Conservation (phyloP, 2,888 invertebrate genomes). For the Didymodactylos carnosus region DNA sequence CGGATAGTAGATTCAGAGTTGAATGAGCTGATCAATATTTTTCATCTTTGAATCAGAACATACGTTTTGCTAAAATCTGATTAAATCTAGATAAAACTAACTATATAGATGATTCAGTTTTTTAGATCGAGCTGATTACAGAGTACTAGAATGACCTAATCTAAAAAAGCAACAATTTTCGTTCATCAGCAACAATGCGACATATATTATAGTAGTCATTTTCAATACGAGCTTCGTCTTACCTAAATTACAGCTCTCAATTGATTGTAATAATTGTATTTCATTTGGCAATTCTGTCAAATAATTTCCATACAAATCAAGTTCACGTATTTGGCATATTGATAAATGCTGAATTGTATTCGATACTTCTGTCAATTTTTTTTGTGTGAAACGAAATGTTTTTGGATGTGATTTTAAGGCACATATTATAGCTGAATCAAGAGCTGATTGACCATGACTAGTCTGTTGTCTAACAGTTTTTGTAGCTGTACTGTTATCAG, state of each 20-base stretch:
- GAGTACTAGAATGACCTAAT: too few species aligned
- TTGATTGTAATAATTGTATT: neutral
- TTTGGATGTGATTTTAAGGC: neutral
- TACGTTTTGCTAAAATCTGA: too few species aligned
- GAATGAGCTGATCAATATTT: too few species aligned
- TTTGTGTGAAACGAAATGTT: neutral
- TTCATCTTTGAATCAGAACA: too few species aligned
- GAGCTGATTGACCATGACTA: too few species aligned
- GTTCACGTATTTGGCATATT: neutral
- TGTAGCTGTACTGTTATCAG: neutral
- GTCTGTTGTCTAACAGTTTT: too few species aligned
- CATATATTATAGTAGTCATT: neutral
- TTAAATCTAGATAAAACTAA: too few species aligned
- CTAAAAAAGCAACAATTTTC: too few species aligned
- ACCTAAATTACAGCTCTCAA: neutral
- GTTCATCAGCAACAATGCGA: too few species aligned
- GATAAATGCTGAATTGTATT: neutral
- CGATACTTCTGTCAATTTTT: neutral
- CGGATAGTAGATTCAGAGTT: too few species aligned
- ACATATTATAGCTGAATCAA: neutral
- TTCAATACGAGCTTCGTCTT: neutral
- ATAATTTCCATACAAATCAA: conserved; percentile 8
- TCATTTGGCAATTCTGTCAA: conserved; percentile 3
- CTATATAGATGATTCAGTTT: too few species aligned
- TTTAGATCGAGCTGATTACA: too few species aligned